Percentiles rank a stretch among this genome's conserved stretches.
Conservation (phyloP, 2,797 vertebrate genomes). For the Cygnus olor region DNA sequence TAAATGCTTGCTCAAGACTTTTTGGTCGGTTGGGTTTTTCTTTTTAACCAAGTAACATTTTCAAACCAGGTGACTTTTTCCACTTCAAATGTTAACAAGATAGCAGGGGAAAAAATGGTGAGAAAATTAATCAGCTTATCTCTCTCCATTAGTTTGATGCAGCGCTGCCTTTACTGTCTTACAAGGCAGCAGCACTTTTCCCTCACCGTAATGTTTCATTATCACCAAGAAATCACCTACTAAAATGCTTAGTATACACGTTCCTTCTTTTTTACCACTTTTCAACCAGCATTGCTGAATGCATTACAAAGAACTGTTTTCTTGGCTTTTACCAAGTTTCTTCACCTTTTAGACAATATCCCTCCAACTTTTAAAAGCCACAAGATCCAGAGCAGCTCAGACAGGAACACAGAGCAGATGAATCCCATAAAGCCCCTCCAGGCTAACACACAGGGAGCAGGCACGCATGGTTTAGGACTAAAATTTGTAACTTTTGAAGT, state of each 20-base stretch:
- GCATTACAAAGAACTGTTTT: not conserved
- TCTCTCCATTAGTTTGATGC: not conserved
- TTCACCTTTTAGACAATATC: not conserved
- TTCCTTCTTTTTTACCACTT: not conserved
- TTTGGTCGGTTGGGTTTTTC: not conserved
- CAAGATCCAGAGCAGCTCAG: not conserved
- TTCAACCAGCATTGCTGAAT: not conserved
- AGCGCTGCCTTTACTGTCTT: not conserved
- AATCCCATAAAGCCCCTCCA: not conserved
- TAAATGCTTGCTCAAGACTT: not conserved
- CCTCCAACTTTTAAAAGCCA: not conserved
- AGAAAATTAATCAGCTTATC: constrained; percentile 26
- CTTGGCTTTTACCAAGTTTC: not conserved
- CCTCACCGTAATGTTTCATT: not conserved
- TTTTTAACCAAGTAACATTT: not conserved
- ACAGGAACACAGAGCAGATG: not conserved
- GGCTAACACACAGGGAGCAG: not conserved
- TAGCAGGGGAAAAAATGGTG: not conserved
- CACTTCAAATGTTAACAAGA: constrained; percentile 33
- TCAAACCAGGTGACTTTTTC: constrained; percentile 29
- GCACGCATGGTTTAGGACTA: not conserved
- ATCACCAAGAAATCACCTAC: not conserved
- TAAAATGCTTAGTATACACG: not conserved
- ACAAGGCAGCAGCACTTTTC: not conserved
- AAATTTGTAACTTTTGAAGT: not conserved